Base-by-base conservation (phyloP, 1,140 invertebrate genomes). In the Drosophila pseudoananassae region DNA sequence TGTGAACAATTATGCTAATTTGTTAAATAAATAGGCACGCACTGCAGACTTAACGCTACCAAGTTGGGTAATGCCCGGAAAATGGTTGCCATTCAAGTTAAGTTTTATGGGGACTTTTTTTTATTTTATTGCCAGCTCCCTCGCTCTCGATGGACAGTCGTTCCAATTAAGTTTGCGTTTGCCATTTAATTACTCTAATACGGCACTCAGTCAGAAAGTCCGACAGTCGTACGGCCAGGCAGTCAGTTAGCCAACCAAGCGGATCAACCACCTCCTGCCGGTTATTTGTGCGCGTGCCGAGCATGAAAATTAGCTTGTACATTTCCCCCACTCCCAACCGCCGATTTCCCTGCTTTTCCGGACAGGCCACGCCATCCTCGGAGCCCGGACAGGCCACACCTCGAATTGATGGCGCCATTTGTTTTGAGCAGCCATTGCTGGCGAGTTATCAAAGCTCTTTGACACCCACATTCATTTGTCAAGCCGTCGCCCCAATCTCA, bases 1-100 rank as follows among this genome's bases (percentile, higher is more conserved):
- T 82, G 77, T 90, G 81, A 90, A 90, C 85, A 90, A 90, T 90
- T 90, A 90, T 90, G 85, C 85, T 90, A 90, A 90, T 90, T 90
- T 90, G 85, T 82, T 90, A 90, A 90, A 90, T 87, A 88, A 88
- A 88, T 87, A 88, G 83, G 78, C 84, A 72, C 83, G 76, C 75
- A 74, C 68, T 57, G 47, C 31, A 3, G 40, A 33, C 54, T 25
- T 43, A 17, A 27, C 50, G 23, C 50, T 50, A 45, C 50, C 43
- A 60, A 47, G 46, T 53, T 47, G 12, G 31, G 66, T 56, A 69
- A 49, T 68, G 66, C 70, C 54, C 40, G 43, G 76, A 85, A 84
- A 83, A 81, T 82, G 82, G 75, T 81, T 40, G 75, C 49, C 83
- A 65, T 88, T 87, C 83, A 83, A 88, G 71, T 88, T 88, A 88